A percentile compares a stretch with the other conserved stretches of the same genome.
phyloP scores from a whole-genome alignment of 2,113 vertebrate genomes.

The Phaethon lepturus region DNA sequence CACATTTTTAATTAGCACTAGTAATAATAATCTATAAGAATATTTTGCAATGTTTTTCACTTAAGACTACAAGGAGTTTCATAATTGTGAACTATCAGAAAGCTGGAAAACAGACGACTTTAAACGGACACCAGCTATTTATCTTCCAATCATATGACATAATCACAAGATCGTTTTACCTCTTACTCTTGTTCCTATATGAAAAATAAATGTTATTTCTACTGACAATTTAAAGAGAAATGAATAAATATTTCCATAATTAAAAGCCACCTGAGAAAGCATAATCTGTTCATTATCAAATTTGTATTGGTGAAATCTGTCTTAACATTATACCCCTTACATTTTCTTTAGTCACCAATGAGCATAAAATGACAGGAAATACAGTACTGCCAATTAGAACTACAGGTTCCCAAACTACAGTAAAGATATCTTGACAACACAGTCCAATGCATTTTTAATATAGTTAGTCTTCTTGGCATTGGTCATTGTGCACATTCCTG shows the following conservation, averaged over 20 bases:
- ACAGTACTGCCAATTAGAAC: background rate
- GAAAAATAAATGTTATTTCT: conserved; percentile 36
- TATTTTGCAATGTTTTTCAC: background rate
- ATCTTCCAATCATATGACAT: background rate
- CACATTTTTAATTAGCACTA: background rate
- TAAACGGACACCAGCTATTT: background rate
- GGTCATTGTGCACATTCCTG: background rate
- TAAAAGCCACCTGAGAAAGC: conserved; percentile 14
- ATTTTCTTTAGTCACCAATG: background rate
- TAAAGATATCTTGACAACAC: background rate
- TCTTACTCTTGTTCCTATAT: background rate
- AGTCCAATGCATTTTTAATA: background rate
- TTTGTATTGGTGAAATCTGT: background rate
- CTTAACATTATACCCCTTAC: background rate
- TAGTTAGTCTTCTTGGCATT: background rate
- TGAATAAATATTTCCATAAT: conserved; percentile 11
- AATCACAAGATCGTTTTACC: background rate
- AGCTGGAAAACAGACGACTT: background rate
- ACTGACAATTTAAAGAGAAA: background rate
- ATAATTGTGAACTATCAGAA: background rate
- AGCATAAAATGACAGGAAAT: conserved; percentile 10
- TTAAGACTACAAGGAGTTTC: background rate
- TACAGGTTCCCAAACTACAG: background rate
- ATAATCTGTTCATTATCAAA: background rate
- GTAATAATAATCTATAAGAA: background rate